Evolutionary conservation across 2,888 invertebrate species (phyloP).

Genomic region (Pseudococcus longispinus): DNA sequence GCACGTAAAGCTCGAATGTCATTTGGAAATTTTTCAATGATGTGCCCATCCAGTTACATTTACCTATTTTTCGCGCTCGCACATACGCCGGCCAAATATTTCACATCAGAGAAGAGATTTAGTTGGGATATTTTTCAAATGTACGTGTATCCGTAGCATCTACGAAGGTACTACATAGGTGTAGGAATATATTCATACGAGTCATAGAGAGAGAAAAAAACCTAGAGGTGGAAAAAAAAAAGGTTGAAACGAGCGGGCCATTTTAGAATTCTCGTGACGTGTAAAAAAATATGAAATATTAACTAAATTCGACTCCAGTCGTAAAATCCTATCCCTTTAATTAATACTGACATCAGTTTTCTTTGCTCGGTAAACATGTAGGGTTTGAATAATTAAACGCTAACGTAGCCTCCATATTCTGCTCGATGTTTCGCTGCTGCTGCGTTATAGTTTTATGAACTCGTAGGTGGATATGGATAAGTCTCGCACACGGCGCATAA

Average conservation of each 20-base stretch:
- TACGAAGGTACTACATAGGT: background rate
- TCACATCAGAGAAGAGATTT: background rate
- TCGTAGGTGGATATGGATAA: background rate
- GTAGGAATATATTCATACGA: background rate
- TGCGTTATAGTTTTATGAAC: background rate
- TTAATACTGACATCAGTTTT: slow-evolving; percentile 24
- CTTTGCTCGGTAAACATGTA: slow-evolving; percentile 17
- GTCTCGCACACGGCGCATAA: too few species aligned
- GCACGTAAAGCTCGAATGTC: slow-evolving; percentile 29
- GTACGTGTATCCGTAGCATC: background rate
- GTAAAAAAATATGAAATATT: slow-evolving; percentile 19
- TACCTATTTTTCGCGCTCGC: background rate
- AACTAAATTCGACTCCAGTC: background rate
- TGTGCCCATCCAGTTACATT: background rate
- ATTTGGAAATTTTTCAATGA: slow-evolving; percentile 40
- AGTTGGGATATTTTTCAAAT: background rate
- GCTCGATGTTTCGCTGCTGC: background rate
- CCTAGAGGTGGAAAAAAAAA: background rate
- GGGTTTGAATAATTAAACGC: slow-evolving; percentile 9
- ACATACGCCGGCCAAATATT: background rate
- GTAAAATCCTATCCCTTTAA: background rate
- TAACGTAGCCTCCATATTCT: background rate
- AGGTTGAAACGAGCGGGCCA: background rate
- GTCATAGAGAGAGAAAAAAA: background rate
- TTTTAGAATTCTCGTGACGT: slow-evolving; percentile 8